phyloP scores from a whole-genome alignment of 2,888 invertebrate genomes.

The Chrysopilus asiliformis region DNA sequence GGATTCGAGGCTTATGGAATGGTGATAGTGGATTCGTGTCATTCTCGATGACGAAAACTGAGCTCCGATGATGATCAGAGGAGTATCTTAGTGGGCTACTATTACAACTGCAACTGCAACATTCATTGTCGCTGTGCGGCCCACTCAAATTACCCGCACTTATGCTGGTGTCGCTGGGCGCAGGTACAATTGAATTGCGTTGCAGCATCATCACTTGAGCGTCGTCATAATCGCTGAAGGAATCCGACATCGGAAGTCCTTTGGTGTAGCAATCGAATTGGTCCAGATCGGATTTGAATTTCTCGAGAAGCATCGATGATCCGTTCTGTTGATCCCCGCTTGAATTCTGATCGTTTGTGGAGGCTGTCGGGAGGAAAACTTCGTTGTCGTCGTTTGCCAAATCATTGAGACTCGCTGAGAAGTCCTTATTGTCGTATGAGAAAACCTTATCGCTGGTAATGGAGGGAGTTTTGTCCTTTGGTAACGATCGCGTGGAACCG shows the following conservation, averaged over 20 bases:
- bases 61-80: constrained; percentile 9
- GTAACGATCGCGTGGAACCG: constrained; percentile 2
- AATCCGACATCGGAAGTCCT: constrained; percentile 17
- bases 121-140: neutral
- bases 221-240: constrained; percentile 19
- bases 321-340: neutral
- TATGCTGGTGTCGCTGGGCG: constrained; percentile 15
- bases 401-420: constrained; percentile 25
- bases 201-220: constrained; percentile 13
- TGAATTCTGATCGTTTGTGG: constrained; percentile 1
- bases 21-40: constrained; percentile 19
- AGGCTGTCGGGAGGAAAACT: constrained; percentile 23
- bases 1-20: constrained; percentile 4
- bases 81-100: constrained; percentile 3
- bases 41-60: constrained; percentile 26
- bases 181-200: constrained; percentile 7
- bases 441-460: constrained; percentile 20
- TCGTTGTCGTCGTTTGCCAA: constrained; percentile 27
- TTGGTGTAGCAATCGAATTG: constrained; percentile 8
- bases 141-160: neutral
- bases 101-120: constrained; percentile 1
- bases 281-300: constrained; percentile 6
- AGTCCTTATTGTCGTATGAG: constrained; percentile 30
- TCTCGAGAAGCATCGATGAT: constrained; percentile 2
- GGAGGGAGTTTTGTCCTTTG: constrained; percentile 9